These are phyloP conservation scores for Hippopotamus amphibius DNA, from an alignment of 2,113 vertebrate species.

Conservation along the genomic window DNA sequence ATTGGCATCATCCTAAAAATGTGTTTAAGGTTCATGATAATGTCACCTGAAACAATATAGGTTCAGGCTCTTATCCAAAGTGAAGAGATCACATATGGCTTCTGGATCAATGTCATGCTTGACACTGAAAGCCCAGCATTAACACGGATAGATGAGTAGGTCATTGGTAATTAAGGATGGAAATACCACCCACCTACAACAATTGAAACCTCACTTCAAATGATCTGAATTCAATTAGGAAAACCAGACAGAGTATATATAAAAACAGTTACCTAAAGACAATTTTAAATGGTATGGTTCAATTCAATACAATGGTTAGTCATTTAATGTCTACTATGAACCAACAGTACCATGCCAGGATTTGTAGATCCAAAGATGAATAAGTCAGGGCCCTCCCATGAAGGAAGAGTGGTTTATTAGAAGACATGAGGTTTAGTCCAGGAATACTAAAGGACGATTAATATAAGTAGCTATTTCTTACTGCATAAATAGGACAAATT, in stretches of 20 bases:
- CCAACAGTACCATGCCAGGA: background rate
- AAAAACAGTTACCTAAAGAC: background rate
- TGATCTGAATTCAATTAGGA: constrained; percentile 59
- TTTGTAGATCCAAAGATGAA: background rate
- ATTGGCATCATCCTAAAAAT: background rate
- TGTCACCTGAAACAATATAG: background rate
- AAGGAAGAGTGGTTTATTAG: background rate
- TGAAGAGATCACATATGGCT: constrained; percentile 35
- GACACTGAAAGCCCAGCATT: constrained; percentile 45
- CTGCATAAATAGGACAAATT: background rate
- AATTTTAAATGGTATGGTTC: constrained; percentile 21
- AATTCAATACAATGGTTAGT: background rate
- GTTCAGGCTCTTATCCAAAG: background rate
- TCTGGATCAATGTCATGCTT: constrained; percentile 52
- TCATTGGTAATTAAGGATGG: constrained; percentile 68
- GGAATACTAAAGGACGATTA: background rate
- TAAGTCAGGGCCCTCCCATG: background rate
- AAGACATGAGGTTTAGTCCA: background rate
- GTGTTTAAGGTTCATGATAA: background rate
- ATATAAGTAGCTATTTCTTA: background rate
- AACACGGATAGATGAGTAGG: constrained; percentile 39
- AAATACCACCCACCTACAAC: constrained; percentile 55
- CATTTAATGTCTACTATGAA: background rate
- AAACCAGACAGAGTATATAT: background rate
- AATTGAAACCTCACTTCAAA: constrained; percentile 24